Evolutionary conservation across 2,797 vertebrate genomes (phyloP).

Genomic region (Chrysocyon brachyurus): DNA sequence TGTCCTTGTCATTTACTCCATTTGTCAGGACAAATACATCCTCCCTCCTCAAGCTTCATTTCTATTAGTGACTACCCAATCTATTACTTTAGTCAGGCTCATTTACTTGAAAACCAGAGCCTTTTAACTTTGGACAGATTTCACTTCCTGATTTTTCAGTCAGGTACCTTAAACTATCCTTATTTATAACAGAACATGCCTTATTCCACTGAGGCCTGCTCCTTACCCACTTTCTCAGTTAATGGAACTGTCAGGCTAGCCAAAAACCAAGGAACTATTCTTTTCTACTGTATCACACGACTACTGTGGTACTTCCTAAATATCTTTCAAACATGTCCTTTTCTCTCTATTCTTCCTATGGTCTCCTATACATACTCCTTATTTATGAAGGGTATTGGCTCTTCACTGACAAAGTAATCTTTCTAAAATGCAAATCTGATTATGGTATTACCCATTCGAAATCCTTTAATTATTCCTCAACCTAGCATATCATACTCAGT

Average conservation of each 20-base stretch:
- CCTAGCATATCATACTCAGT: not conserved
- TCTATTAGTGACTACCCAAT: not conserved
- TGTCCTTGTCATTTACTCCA: conserved; percentile 7
- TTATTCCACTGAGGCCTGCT: not conserved
- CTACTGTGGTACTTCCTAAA: not conserved
- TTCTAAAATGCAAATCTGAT: conserved; percentile 31
- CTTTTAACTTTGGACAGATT: not conserved
- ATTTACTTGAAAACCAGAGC: conserved; percentile 20
- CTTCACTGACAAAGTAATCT: not conserved
- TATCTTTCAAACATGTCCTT: not conserved
- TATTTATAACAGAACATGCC: not conserved
- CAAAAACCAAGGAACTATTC: not conserved
- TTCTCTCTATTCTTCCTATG: not conserved
- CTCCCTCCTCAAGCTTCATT: not conserved
- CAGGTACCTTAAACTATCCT: not conserved
- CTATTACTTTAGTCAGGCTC: not conserved
- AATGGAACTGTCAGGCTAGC: not conserved
- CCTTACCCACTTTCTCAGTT: not conserved
- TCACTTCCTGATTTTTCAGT: not conserved
- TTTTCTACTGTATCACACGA: not conserved
- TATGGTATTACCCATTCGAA: not conserved
- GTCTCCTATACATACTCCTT: not conserved
- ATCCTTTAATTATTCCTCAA: not conserved
- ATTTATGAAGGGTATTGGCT: not conserved
- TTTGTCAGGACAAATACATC: not conserved